Percentiles rank a stretch among this genome's conserved stretches.
phyloP scores from a whole-genome alignment of 2,113 vertebrate species.

The Dasyurus viverrinus region DNA sequence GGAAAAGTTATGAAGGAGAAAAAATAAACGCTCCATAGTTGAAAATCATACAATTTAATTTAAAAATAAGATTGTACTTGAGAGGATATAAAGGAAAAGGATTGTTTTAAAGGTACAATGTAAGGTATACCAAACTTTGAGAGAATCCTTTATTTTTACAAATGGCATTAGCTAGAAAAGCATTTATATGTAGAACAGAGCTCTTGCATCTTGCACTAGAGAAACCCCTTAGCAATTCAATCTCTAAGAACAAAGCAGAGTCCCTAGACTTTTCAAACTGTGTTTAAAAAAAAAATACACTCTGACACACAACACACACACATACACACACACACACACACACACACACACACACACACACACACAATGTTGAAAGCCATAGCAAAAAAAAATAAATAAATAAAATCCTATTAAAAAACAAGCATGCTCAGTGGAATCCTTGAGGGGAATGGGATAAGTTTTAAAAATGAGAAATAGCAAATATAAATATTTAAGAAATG shows the following conservation, averaged over 20 bases:
- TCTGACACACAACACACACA: background rate
- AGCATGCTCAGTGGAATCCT: slow-evolving; percentile 52
- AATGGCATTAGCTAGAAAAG: slow-evolving; percentile 12
- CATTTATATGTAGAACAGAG: background rate
- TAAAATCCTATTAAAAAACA: slow-evolving; percentile 25
- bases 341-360: background rate
- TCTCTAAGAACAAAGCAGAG: background rate
- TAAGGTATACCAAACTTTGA: background rate
- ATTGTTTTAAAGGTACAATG: background rate
- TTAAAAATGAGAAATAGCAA: slow-evolving; percentile 52
- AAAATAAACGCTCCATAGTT: background rate
- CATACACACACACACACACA: background rate
- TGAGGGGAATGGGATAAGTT: slow-evolving; percentile 48
- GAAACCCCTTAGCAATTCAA: background rate
- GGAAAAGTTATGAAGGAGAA: background rate
- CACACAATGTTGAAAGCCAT: slow-evolving; percentile 45
- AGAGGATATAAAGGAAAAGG: slow-evolving; percentile 31
- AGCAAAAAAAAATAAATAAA: slow-evolving; percentile 2
- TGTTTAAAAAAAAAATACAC: slow-evolving; percentile 43
- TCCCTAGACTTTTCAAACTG: slow-evolving; percentile 45
- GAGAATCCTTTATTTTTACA: background rate
- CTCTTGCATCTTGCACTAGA: background rate
- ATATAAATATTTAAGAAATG: slow-evolving; percentile 63
- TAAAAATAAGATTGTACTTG: slow-evolving; percentile 22
- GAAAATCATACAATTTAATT: background rate